Base-by-base conservation (phyloP, 2,113 vertebrate genomes). In the Ancistrus triradiatus region DNA sequence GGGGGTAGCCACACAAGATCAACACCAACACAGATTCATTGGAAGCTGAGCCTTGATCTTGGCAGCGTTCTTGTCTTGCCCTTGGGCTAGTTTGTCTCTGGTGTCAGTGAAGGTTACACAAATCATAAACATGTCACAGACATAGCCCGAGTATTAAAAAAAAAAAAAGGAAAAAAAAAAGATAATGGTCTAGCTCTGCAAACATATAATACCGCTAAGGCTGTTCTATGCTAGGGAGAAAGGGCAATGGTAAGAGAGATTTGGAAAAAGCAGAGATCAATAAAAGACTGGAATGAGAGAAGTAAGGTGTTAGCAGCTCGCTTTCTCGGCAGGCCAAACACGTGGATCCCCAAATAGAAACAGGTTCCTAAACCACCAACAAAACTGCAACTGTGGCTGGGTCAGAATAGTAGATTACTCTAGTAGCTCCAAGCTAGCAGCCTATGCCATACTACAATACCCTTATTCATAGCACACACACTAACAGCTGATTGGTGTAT, bases 271-370 rank as follows among this genome's bases (percentile, higher is more conserved):
- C 15, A 38, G 35, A 24, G 60, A 70, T 73, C 67, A 66, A 78
- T 78, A 65, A 53, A 47, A 53, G 31, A 53, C 46, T 33, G 14
- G 46, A 63, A 46, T 21, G 22, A 25, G 21, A 55, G 48, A 61
- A 28, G 35, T 1, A 44, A 55, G 50, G 31, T 67, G 62, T 44
- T 57, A 27, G 25, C 63, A 28, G 51, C 48, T 55, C 37, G 56
- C 53, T 44, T 53, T 52, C 31, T 52, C 66, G 57, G 66, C 33
- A 31, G 50, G 51, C 66, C 59, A 70, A 73, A 67, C 63, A 51
- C 37, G 59, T 33, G 50, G 24, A 65, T 62, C 56, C 51, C 51
- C 22, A 48, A 66, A 68, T 66, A 73, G 55, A 67, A 75, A 70
- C 17, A 59, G 57, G 67, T 49, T 62, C 43, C 68, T 74, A 70